Conservation (phyloP, 2,113 vertebrate genomes). For the Tor tambroides region DNA sequence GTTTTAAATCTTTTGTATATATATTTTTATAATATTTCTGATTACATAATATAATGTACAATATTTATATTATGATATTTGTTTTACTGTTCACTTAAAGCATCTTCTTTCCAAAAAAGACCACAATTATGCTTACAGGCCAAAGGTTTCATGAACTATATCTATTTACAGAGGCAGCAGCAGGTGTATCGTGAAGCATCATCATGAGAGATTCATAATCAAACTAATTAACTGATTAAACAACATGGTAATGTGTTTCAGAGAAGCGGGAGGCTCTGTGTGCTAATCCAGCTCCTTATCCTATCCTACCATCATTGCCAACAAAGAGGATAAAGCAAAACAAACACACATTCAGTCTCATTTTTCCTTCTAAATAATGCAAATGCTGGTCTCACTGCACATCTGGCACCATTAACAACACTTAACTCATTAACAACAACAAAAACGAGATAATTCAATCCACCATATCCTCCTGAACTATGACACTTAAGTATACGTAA, state of each 20-base stretch:
- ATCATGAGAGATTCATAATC: constrained; percentile 28
- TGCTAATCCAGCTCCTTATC: constrained; percentile 61
- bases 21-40: too few species aligned
- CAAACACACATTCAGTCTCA: not conserved
- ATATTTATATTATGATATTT: too few species aligned
- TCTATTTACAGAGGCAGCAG: not conserved
- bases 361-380: not conserved
- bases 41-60: too few species aligned
- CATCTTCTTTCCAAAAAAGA: too few species aligned
- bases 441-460: not conserved
- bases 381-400: not conserved
- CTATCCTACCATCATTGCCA: constrained; percentile 4
- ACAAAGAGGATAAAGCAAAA: constrained; percentile 4
- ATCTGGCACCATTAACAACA: not conserved
- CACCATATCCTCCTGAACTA: not conserved
- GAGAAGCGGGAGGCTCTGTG: not conserved
- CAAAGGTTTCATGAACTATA: too few species aligned
- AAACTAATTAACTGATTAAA: constrained; percentile 72
- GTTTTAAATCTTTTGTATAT: too few species aligned
- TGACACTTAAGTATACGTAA: not conserved
- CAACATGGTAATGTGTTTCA: constrained; percentile 53
- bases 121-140: too few species aligned
- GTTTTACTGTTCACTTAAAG: too few species aligned
- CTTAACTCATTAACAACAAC: not conserved
- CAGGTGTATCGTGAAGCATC: not conserved